Conservation (phyloP, 2,113 vertebrate genomes). For the Neolamprologus brichardi region DNA sequence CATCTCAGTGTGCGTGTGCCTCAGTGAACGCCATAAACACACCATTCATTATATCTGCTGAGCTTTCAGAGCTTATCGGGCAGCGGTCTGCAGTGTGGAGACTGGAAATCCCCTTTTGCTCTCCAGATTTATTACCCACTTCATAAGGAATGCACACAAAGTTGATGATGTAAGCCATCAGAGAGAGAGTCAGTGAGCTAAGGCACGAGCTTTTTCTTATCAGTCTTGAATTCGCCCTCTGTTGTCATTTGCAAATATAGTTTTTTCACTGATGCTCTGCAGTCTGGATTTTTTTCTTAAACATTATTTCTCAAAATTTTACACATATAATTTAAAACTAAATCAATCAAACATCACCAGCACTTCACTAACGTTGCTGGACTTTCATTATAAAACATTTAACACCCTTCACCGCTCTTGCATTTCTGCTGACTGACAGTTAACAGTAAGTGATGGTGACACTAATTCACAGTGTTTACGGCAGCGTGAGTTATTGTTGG, state of each 20-base stretch:
- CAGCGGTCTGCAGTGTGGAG: background rate
- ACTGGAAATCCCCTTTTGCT: conserved; percentile 52
- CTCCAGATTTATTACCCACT: conserved; percentile 15
- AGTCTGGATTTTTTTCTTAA: background rate
- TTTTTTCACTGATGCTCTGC: background rate
- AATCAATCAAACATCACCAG: background rate
- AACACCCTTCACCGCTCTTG: background rate
- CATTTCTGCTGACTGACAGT: background rate
- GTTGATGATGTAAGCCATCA: background rate
- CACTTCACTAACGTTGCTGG: background rate
- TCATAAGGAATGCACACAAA: conserved; percentile 35
- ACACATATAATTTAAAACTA: background rate
- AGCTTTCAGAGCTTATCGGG: conserved; percentile 16
- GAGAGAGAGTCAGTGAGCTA: background rate
- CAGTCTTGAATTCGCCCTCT: background rate
- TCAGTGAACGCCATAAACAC: background rate
- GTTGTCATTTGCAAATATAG: accelerated
- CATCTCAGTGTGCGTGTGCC: background rate
- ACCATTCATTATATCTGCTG: background rate
- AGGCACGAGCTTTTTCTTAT: background rate
- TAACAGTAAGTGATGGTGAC: background rate
- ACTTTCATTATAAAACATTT: background rate
- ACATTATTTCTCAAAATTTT: background rate
- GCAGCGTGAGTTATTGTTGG: background rate
- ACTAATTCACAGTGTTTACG: background rate